Evolutionary conservation across 2,797 vertebrate genomes (phyloP), one percentile per base, ranked within the genome.

Genomic region (Serranus cabrilla): DNA sequence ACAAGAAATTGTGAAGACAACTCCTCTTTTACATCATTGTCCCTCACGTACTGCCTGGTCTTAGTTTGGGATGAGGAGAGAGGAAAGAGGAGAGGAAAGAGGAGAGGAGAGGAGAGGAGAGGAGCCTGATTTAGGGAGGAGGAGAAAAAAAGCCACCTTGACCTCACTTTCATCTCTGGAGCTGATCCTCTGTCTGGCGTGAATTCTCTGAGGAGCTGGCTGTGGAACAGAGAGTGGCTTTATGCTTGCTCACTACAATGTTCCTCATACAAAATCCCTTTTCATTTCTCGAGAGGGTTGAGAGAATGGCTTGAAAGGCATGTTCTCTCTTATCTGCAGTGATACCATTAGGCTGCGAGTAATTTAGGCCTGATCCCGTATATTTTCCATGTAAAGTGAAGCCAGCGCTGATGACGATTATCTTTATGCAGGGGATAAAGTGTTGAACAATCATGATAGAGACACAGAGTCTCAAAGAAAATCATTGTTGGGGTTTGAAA

Each of bases 141-240:
- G 77, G 40, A 81, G 74, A 55, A 62, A 66, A 74, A 84, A 81
- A 80, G 51, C 31, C 76, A 90, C 85, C 86, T 90, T 92, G 92
- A 93, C 92, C 89, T 89, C 70, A 55, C 92, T 93, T 93, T 94
- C 91, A 93, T 94, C 91, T 92, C 74, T 87, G 80, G 80, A 83
- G 90, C 84, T 92, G 91, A 92, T 93, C 91, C 85, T 87, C 86
- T 88, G 83, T 91, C 91, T 93, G 91, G 82, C 74, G 55, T 71
- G 71, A 87, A 89, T 87, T 80, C 89, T 90, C 87, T 1, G 21
- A 87, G 84, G 87, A 91, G 80, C 88, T 94, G 92, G 90, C 91
- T 50, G 18, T 76, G 81, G 89, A 93, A 94, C 93, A 94, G 91
- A 93, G 90, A 91, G 81, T 81, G 91, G 91, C 93, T 92, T 94